Conservation (phyloP, 2,888 invertebrate genomes). For the Neoascia interrupta region DNA sequence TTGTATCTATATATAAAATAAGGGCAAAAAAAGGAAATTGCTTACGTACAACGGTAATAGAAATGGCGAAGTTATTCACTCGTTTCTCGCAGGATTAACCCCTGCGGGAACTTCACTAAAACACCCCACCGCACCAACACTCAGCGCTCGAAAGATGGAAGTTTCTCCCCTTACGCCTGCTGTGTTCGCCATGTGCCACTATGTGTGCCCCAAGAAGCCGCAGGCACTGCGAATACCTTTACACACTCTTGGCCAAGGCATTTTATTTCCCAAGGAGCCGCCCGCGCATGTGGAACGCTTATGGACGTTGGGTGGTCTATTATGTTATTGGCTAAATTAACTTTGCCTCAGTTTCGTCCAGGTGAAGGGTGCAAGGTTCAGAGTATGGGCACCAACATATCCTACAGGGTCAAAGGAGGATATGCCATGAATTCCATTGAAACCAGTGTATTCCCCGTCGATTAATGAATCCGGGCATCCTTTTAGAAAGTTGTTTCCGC, state of each 20-base stretch:
- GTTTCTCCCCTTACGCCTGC: constrained; percentile 2
- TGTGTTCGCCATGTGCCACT: constrained; percentile 34
- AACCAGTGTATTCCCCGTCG: constrained; percentile 47
- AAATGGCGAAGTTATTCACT: constrained; percentile 52
- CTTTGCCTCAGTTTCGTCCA: constrained; percentile 43
- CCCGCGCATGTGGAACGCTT: constrained; percentile 5
- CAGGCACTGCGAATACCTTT: constrained; percentile 35
- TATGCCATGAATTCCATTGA: constrained; percentile 38
- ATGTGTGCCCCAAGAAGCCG: neutral
- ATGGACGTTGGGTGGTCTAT: constrained; percentile 38
- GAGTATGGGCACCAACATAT: too few relatives aligned
- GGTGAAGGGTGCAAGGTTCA: neutral
- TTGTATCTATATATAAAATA: too few relatives aligned
- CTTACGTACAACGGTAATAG: constrained; percentile 54
- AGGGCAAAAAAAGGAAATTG: constrained; percentile 55
- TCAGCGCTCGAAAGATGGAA: neutral
- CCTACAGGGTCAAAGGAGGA: constrained; percentile 1
- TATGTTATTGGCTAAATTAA: constrained; percentile 58
- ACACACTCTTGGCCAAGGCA: constrained; percentile 23
- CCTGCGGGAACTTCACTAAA: constrained; percentile 43
- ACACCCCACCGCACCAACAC: constrained; percentile 6
- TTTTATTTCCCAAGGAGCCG: neutral
- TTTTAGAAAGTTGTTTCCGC: constrained; percentile 13
- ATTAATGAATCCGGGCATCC: constrained; percentile 38
- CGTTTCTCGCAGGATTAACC: constrained; percentile 51